Evolutionary conservation across 1,140 invertebrate species (phyloP).

Genomic region (Euwallacea fornicatus): DNA sequence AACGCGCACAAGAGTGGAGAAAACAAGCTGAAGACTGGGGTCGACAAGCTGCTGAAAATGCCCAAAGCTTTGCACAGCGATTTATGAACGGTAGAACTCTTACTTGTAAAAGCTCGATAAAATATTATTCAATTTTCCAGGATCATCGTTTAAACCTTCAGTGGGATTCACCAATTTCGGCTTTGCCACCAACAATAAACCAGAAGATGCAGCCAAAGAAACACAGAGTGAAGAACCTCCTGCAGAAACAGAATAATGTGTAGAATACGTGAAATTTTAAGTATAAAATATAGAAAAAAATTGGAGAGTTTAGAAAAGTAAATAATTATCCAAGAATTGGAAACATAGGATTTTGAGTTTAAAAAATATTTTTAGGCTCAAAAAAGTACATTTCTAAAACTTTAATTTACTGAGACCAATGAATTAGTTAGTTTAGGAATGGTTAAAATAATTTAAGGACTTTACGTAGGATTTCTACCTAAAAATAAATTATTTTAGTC

Average conservation of each 20-base stretch:
- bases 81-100: background rate
- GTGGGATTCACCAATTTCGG: background rate
- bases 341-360: no score
- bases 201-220: background rate
- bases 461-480: no score
- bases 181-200: background rate
- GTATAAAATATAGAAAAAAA: no score
- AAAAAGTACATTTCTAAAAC: no score
- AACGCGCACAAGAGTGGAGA: slow-evolving; percentile 1
- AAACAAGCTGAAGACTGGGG: slow-evolving; percentile 7
- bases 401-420: no score
- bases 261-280: background rate
- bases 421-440: no score
- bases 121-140: background rate
- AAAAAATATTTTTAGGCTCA: no score
- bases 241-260: background rate
- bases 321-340: no score
- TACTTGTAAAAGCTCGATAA: background rate
- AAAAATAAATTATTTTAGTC: no score
- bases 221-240: background rate
- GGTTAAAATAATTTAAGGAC: no score
- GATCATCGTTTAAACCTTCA: background rate
- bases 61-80: background rate
- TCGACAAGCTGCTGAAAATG: background rate
- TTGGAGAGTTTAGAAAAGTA: no score